Evolutionary conservation across 2,888 invertebrate species (phyloP).

Genomic region (Blera fallax): DNA sequence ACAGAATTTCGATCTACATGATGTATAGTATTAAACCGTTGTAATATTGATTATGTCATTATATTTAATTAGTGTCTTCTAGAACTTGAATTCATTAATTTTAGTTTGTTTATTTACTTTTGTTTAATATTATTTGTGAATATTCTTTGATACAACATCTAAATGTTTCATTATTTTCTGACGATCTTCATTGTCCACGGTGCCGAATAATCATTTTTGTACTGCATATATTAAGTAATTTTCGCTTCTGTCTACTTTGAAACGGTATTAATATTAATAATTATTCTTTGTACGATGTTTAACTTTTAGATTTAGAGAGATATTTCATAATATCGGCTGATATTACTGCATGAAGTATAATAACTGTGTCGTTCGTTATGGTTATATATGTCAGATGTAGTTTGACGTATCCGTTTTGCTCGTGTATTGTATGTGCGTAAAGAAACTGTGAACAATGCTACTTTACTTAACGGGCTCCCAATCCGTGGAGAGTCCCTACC

Average conservation of each 20-base stretch:
- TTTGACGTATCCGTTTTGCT: slow-evolving; percentile 4
- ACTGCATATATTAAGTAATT: no score
- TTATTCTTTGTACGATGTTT: not conserved
- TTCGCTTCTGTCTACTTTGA: not conserved
- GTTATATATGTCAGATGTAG: not conserved
- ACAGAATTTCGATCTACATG: slow-evolving; percentile 2
- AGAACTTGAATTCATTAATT: slow-evolving; percentile 7
- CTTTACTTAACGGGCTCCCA: no score
- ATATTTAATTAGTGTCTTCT: slow-evolving; percentile 31
- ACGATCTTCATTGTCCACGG: no score
- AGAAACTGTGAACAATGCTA: not conserved
- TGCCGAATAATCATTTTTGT: no score
- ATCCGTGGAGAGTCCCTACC: no score
- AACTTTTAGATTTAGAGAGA: not conserved
- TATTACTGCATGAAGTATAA: not conserved
- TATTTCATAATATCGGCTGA: not conserved
- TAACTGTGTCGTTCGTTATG: not conserved
- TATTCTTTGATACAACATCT: no score
- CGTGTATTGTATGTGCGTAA: not conserved
- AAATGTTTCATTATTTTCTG: no score
- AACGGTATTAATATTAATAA: not conserved
- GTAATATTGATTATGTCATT: slow-evolving; percentile 26
- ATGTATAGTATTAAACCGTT: not conserved
- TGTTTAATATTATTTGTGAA: no score
- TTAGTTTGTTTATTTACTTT: no score